A percentile compares a stretch with the other conserved stretches of the same genome.
Evolutionary conservation across 2,113 vertebrate genomes (phyloP).

Genomic region (Andinoacara biseriatus): DNA sequence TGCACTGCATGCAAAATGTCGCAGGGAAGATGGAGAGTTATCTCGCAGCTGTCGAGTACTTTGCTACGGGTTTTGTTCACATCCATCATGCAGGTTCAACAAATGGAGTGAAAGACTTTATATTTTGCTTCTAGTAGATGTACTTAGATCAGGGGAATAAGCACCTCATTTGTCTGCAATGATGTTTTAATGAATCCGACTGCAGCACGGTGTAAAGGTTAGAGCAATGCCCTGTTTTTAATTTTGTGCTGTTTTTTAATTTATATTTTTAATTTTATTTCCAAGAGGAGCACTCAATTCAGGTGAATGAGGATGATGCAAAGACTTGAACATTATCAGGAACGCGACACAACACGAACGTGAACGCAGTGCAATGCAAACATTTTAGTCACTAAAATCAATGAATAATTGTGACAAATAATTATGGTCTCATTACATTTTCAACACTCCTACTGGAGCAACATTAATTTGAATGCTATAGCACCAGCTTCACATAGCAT

Average conservation of each 20-base stretch:
- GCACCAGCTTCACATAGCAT: not conserved
- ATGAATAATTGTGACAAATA: not conserved
- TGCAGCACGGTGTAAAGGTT: not conserved
- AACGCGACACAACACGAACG: not conserved
- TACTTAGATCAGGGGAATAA: not conserved
- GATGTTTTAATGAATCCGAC: not conserved
- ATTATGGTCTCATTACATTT: not conserved
- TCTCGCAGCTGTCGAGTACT: not conserved
- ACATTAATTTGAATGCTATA: too few species aligned
- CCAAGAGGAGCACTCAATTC: not conserved
- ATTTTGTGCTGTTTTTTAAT: fast-evolving
- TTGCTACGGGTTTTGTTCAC: not conserved
- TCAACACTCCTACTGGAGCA: too few species aligned
- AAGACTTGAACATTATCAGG: not conserved
- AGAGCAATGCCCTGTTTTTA: not conserved
- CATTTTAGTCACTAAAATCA: not conserved
- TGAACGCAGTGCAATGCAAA: not conserved
- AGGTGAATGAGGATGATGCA: not conserved
- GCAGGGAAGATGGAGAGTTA: not conserved
- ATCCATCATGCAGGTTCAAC: not conserved
- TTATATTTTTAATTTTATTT: not conserved
- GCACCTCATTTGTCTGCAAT: not conserved
- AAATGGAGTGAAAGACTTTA: slow-evolving; percentile 2
- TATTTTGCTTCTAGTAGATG: not conserved
- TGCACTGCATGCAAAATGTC: not conserved